These are phyloP conservation scores for Rhaphigaster nebulosa DNA, from an alignment of 2,888 invertebrate genomes.

Conservation along the genomic window DNA sequence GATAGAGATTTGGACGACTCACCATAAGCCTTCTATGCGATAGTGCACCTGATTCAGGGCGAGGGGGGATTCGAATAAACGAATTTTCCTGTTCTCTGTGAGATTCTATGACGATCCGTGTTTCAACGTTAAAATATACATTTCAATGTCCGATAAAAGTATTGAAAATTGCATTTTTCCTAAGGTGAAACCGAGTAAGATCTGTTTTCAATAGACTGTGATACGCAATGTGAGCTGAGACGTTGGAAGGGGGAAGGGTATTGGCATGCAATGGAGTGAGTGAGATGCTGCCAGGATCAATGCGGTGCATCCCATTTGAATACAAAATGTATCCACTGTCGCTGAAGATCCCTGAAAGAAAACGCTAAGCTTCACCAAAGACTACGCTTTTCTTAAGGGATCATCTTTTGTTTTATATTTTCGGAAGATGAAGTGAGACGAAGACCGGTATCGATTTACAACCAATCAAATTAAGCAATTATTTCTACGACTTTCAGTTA, in stretches of 20 bases:
- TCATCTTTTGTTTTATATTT: too few species aligned
- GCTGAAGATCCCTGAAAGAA: neutral
- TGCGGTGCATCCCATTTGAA: conserved; percentile 17
- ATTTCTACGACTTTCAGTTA: too few species aligned
- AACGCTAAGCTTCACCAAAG: neutral
- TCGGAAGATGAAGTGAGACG: too few species aligned
- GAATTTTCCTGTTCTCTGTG: neutral
- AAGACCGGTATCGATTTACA: too few species aligned
- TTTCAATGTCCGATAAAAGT: neutral
- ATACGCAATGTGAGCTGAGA: neutral
- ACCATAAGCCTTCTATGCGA: neutral
- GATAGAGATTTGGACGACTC: neutral
- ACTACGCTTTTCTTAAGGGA: neutral
- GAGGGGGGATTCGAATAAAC: neutral
- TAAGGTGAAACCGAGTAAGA: neutral
- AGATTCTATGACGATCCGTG: neutral
- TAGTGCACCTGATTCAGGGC: neutral
- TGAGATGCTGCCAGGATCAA: neutral
- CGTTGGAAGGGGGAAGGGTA: neutral
- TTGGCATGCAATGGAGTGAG: neutral
- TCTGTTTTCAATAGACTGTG: neutral
- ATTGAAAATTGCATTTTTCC: neutral
- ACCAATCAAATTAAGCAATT: too few species aligned
- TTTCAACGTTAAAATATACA: neutral
- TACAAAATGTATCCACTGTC: neutral